Percentiles rank a stretch among this genome's conserved stretches.
Conservation (phyloP, 2,797 vertebrate genomes). For the Calcarius lapponicus region DNA sequence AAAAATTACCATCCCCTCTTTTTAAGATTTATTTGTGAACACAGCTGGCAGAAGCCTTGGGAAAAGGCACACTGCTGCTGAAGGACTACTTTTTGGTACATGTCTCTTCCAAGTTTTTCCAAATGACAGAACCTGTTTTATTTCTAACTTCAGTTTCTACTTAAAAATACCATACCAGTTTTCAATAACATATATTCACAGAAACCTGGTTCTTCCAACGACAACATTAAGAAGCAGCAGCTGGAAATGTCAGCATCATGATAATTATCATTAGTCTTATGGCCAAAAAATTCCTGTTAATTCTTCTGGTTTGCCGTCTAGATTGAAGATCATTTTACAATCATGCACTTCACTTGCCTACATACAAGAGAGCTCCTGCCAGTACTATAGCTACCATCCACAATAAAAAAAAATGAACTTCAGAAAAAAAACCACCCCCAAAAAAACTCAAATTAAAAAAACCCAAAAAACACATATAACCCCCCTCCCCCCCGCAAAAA, state of each 20-base stretch:
- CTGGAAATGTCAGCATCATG: neutral
- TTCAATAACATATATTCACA: neutral
- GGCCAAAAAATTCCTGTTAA: neutral
- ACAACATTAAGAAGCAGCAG: neutral
- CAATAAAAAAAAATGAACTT: neutral
- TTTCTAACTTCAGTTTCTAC: neutral
- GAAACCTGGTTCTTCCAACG: neutral
- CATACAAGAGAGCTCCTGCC: neutral
- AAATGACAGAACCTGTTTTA: neutral
- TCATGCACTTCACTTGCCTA: neutral
- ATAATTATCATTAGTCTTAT: neutral
- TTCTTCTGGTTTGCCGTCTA: neutral
- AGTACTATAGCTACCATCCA: neutral
- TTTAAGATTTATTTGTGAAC: neutral
- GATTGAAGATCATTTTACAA: neutral
- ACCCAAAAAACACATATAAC: too few species aligned
- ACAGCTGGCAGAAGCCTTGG: neutral
- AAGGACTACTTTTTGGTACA: neutral
- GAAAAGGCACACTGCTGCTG: neutral
- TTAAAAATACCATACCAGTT: neutral
- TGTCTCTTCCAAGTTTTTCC: neutral
- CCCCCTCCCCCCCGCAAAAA: too few species aligned
- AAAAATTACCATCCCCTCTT: neutral
- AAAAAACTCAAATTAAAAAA: too few species aligned
- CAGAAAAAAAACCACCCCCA: neutral